A percentile compares a stretch with the other conserved stretches of the same genome.
Conservation (phyloP, 2,797 vertebrate genomes). For the Furcifer pardalis region DNA sequence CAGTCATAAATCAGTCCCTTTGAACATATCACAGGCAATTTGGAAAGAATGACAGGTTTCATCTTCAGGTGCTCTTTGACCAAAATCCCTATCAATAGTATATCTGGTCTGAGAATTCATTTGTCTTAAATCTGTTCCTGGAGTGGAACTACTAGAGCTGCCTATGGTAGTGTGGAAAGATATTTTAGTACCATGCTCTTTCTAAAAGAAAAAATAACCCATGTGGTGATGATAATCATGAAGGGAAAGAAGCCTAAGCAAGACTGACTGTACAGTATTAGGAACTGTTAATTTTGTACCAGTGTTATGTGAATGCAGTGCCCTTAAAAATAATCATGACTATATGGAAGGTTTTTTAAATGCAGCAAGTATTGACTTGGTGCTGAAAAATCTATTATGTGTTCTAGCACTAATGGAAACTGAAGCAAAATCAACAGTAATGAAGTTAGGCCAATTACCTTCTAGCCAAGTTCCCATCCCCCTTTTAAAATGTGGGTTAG, state of each 20-base stretch:
- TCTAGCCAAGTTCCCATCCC: neutral
- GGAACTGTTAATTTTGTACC: slow-evolving; percentile 8
- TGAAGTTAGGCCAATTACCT: neutral
- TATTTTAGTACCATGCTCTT: neutral
- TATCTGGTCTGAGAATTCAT: neutral
- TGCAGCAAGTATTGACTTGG: neutral
- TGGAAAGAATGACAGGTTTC: neutral
- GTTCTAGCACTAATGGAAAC: neutral
- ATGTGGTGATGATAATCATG: neutral
- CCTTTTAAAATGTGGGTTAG: neutral
- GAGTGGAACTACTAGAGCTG: neutral
- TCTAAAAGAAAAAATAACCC: neutral
- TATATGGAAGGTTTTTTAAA: neutral
- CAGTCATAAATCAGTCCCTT: neutral
- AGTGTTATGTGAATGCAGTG: neutral
- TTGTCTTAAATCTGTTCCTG: neutral
- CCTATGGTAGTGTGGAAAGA: neutral
- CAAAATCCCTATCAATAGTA: neutral
- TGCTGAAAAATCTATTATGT: neutral
- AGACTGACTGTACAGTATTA: neutral
- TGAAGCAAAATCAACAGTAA: neutral
- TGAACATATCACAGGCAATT: neutral
- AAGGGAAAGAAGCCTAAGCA: neutral
- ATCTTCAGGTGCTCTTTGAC: neutral
- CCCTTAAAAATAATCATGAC: neutral